Conservation (phyloP, 2,797 vertebrate species). For the Megalops cyprinoides region DNA sequence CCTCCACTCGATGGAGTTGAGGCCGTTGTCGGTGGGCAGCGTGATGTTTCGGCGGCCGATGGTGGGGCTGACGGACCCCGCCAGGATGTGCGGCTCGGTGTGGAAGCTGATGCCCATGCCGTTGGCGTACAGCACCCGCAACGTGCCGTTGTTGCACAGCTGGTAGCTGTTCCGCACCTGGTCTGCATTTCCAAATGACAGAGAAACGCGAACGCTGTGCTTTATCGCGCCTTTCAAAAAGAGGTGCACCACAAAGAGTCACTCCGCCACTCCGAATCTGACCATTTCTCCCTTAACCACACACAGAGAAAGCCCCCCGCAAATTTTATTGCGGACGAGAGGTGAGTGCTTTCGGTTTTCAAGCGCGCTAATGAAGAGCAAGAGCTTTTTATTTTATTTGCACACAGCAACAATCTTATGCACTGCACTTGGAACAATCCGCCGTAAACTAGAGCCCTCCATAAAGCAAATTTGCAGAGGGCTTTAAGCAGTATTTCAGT, state of each 20-base stretch:
- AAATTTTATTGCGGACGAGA: neutral
- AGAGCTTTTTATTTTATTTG: slow-evolving; percentile 54
- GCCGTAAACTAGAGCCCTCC: slow-evolving; percentile 71
- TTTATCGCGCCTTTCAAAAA: slow-evolving; percentile 30
- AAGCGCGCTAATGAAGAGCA: slow-evolving; percentile 29
- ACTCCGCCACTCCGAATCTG: too few species aligned
- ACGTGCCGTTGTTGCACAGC: slow-evolving; percentile 95
- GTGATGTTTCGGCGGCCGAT: slow-evolving; percentile 98
- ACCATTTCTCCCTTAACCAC: slow-evolving; percentile 19
- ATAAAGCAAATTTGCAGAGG: slow-evolving; percentile 76
- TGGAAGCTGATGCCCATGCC: slow-evolving; percentile 99
- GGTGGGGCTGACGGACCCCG: slow-evolving; percentile 94
- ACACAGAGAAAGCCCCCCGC: too few species aligned
- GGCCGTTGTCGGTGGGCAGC: slow-evolving; percentile 94
- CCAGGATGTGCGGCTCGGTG: slow-evolving; percentile 96
- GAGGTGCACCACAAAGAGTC: slow-evolving; percentile 41
- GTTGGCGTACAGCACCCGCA: slow-evolving; percentile 97
- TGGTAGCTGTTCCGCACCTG: slow-evolving; percentile 99
- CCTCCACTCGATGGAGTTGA: slow-evolving; percentile 98
- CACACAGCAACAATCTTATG: slow-evolving; percentile 63
- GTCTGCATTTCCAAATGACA: slow-evolving; percentile 71
- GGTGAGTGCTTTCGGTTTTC: slow-evolving; percentile 21
- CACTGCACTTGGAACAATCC: slow-evolving; percentile 53
- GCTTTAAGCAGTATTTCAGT: slow-evolving; percentile 65
- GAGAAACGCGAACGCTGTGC: slow-evolving; percentile 9